Conservation (phyloP, 2,888 invertebrate genomes). For the Hypercompe scribonia region DNA sequence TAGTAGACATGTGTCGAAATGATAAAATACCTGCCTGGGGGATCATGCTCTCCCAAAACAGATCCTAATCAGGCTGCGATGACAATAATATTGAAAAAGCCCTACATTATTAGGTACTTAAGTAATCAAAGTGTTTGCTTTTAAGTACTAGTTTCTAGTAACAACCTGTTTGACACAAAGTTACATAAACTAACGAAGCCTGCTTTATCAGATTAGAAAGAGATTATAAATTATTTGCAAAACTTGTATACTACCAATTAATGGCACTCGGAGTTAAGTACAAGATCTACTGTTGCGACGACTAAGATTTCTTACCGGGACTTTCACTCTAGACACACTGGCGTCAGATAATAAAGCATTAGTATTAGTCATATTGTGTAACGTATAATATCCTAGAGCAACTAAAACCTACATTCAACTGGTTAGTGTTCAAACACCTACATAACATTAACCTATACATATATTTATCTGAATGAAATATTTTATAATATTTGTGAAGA, state of each 20-base stretch:
- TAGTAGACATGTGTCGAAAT: too few species aligned
- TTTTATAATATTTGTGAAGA: background rate
- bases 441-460: background rate
- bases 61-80: background rate
- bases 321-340: slow-evolving; percentile 31
- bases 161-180: slow-evolving; percentile 3
- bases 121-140: background rate
- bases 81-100: background rate
- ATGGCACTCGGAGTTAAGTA: slow-evolving; percentile 9
- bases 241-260: slow-evolving; percentile 15
- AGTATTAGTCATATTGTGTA: slow-evolving; percentile 1
- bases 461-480: background rate
- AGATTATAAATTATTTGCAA: slow-evolving; percentile 11
- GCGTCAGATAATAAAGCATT: background rate
- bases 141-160: slow-evolving; percentile 7
- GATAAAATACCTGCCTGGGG: background rate
- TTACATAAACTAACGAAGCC: slow-evolving; percentile 27
- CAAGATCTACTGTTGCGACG: slow-evolving; percentile 25
- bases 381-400: background rate
- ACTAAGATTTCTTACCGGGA: slow-evolving; percentile 26
- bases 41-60: background rate
- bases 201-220: slow-evolving; percentile 29
- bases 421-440: background rate
- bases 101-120: background rate
- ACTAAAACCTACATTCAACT: background rate